Evolutionary conservation across 2,113 vertebrate genomes (phyloP).

Genomic region (Pelodiscus sinensis): DNA sequence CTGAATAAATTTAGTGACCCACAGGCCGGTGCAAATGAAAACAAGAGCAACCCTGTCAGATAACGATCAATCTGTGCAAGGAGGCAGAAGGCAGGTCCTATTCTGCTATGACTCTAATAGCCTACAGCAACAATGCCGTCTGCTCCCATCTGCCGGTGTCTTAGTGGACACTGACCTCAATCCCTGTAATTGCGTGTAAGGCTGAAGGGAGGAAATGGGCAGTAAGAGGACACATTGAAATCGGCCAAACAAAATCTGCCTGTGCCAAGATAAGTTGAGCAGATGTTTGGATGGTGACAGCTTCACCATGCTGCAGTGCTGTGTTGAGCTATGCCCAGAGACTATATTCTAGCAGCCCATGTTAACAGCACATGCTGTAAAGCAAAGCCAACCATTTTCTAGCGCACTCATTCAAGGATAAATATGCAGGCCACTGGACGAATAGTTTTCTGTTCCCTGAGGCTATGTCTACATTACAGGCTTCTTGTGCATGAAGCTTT

Average conservation of each 20-base stretch:
- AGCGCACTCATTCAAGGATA: neutral
- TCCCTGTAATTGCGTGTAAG: neutral
- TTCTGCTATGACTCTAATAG: neutral
- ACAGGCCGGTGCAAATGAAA: neutral
- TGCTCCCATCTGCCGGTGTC: conserved; percentile 33
- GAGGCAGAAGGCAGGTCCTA: conserved; percentile 16
- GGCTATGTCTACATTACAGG: no score
- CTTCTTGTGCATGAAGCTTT: no score
- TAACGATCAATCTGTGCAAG: neutral
- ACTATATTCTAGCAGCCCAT: neutral
- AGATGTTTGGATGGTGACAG: neutral
- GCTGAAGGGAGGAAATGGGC: neutral
- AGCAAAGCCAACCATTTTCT: neutral
- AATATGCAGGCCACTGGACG: neutral
- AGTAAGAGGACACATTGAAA: neutral
- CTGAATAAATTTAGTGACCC: neutral
- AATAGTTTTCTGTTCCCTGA: no score
- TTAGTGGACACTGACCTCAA: neutral
- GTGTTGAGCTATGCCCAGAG: accelerated
- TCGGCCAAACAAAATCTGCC: neutral
- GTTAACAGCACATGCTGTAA: accelerated
- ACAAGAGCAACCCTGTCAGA: conserved; percentile 22
- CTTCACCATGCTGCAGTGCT: accelerated
- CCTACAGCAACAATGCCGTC: accelerated
- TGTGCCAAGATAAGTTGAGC: neutral